Evolutionary conservation across 2,113 vertebrate genomes (phyloP).

Genomic region (Kobus ellipsiprymnus): DNA sequence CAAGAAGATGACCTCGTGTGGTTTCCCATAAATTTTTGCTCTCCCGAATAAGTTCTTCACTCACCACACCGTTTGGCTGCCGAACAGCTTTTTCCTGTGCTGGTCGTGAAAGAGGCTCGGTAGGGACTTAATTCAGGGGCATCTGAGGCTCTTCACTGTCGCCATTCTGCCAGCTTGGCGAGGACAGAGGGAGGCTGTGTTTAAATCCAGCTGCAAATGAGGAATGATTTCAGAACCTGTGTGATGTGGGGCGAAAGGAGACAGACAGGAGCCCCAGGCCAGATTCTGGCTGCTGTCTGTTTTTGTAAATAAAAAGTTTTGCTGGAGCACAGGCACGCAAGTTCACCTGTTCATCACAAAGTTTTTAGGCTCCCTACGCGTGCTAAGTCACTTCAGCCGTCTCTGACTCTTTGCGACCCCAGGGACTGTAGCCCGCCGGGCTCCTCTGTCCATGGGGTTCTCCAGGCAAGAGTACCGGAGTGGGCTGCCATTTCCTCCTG

Average conservation of each 20-base stretch:
- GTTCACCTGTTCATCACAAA: fast-evolving
- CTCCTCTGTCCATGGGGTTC: neutral
- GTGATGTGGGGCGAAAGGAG: fast-evolving
- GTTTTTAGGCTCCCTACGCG: neutral
- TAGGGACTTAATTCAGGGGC: neutral
- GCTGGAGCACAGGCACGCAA: fast-evolving
- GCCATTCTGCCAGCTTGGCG: neutral
- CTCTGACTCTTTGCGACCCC: neutral
- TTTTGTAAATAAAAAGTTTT: neutral
- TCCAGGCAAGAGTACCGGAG: neutral
- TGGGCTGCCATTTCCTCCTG: neutral
- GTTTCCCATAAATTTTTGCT: neutral
- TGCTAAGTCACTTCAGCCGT: neutral
- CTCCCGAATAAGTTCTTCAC: fast-evolving
- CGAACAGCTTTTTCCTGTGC: neutral
- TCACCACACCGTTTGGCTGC: neutral
- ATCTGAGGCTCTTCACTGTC: neutral
- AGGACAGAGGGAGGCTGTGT: neutral
- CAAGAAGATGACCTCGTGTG: neutral
- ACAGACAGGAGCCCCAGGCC: fast-evolving
- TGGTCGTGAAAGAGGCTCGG: fast-evolving
- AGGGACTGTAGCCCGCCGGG: neutral
- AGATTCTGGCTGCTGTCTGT: no score
- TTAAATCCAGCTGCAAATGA: neutral
- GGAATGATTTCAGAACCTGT: neutral